A percentile compares a stretch with the other conserved stretches of the same genome.
Evolutionary conservation across 1,140 invertebrate species (phyloP).

Genomic region (Microvelia longipes): DNA sequence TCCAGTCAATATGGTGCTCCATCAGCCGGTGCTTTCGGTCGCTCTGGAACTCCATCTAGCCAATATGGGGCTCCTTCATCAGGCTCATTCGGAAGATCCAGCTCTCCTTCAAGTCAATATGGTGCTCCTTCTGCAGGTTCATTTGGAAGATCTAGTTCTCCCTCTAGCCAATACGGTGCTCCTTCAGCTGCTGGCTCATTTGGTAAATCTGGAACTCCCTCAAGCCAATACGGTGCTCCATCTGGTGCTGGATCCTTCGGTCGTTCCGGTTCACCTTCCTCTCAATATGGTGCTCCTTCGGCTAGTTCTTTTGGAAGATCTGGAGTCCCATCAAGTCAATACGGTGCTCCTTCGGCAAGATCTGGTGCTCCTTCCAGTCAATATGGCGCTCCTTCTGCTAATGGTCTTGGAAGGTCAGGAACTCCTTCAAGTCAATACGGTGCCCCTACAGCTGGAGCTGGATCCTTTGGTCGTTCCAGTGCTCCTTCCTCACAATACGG

Average conservation of each 20-base stretch:
- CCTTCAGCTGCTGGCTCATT: background rate
- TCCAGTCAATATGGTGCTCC: slow-evolving; percentile 11
- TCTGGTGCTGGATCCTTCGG: background rate
- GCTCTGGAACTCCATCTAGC: background rate
- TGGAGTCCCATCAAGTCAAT: slow-evolving; percentile 5
- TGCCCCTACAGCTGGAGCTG: background rate
- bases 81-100: background rate
- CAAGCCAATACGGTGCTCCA: slow-evolving; percentile 4
- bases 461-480: background rate
- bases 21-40: background rate
- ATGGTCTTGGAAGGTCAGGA: background rate
- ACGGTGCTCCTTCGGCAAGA: background rate
- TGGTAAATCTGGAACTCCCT: background rate
- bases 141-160: background rate
- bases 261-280: background rate
- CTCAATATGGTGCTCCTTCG: slow-evolving; percentile 5
- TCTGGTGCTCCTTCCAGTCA: background rate
- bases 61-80: background rate
- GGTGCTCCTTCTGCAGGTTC: slow-evolving; percentile 6
- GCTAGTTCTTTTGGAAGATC: background rate
- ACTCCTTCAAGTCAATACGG: slow-evolving; percentile 4
- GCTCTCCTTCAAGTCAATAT: slow-evolving; percentile 8
- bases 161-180: slow-evolving; percentile 10
- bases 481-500: slow-evolving; percentile 3
- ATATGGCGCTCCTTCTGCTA: slow-evolving; percentile 2